These are phyloP conservation scores for Muscina levida DNA, from an alignment of 2,888 invertebrate genomes.

Conservation along the genomic window DNA sequence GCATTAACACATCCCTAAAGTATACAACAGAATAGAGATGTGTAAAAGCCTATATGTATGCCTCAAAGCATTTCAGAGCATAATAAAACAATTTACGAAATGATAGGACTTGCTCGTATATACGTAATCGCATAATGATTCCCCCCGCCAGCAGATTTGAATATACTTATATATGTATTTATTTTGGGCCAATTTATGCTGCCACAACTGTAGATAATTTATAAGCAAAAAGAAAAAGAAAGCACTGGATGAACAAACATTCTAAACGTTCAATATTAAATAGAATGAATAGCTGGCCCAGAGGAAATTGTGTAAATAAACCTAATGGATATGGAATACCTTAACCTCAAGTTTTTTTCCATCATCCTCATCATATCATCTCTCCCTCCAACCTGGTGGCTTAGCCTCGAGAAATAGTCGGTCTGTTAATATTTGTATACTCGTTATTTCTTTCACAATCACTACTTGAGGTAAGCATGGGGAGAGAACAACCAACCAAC, in stretches of 20 bases:
- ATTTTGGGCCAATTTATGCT: slow-evolving; percentile 12
- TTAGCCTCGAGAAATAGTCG: too few species aligned
- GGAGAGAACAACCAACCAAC: slow-evolving; percentile 1
- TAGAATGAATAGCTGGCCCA: slow-evolving; percentile 41
- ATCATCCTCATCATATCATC: neutral
- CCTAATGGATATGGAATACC: slow-evolving; percentile 27
- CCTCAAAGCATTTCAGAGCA: too few species aligned
- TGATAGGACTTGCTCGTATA: too few species aligned
- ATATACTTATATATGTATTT: neutral
- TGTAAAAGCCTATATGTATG: too few species aligned
- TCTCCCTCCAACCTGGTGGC: too few species aligned
- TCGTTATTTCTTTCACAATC: neutral
- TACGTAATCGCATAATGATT: too few species aligned
- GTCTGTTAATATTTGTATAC: neutral
- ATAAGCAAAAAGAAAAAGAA: slow-evolving; percentile 27
- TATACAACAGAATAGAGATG: too few species aligned
- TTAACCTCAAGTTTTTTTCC: slow-evolving; percentile 13
- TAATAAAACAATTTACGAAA: too few species aligned
- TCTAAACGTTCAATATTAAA: slow-evolving; percentile 37
- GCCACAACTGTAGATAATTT: slow-evolving; percentile 30
- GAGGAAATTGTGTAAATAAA: slow-evolving; percentile 57
- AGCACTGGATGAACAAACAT: slow-evolving; percentile 44
- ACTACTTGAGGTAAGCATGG: neutral
- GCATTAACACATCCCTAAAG: too few species aligned
- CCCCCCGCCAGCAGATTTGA: neutral